Evolutionary conservation across 1,140 invertebrate species (phyloP).

Genomic region (Diachasma alloeum): DNA sequence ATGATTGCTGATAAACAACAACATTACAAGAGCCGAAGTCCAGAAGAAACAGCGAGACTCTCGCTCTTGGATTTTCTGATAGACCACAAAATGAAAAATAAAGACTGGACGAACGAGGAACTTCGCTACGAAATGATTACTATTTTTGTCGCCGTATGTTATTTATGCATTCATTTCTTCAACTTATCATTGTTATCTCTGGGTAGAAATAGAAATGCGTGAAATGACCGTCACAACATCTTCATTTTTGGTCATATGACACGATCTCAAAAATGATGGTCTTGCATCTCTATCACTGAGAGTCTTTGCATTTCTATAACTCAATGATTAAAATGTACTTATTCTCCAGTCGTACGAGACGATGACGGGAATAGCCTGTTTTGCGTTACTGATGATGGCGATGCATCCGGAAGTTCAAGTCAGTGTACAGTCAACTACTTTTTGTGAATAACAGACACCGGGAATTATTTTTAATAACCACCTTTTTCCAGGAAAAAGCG

Average conservation of each 20-base stretch:
- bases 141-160: not conserved
- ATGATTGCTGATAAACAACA: not conserved
- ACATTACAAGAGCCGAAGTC: not conserved
- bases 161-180: too few relatives aligned
- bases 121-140: not conserved
- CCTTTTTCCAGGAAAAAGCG: not conserved
- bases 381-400: not conserved
- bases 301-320: too few relatives aligned
- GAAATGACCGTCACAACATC: too few relatives aligned
- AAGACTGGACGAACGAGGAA: not conserved
- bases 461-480: not conserved
- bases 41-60: too few relatives aligned
- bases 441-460: too few relatives aligned
- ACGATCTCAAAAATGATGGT: too few relatives aligned
- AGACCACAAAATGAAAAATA: not conserved
- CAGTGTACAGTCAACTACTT: not conserved
- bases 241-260: too few relatives aligned
- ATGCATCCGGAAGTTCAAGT: slow-evolving; percentile 9
- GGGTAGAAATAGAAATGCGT: too few relatives aligned
- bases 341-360: not conserved
- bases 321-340: too few relatives aligned
- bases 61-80: not conserved
- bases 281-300: too few relatives aligned
- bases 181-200: too few relatives aligned
- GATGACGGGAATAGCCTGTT: not conserved